These are phyloP conservation scores for Todiramphus saurophagus DNA, from an alignment of 2,113 vertebrate species.

Conservation along the genomic window DNA sequence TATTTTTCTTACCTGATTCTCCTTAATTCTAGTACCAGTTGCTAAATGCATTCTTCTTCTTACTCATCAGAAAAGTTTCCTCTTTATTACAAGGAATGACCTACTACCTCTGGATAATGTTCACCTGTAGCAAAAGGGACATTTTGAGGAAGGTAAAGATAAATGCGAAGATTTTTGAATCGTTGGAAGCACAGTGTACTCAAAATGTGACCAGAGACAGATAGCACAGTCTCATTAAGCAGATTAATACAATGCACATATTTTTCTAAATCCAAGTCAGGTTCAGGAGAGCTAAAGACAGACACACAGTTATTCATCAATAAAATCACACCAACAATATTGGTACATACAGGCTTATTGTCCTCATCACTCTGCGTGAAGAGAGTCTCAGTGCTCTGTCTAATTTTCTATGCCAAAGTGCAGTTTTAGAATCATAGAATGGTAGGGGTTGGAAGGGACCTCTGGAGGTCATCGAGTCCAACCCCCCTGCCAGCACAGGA, in stretches of 20 bases:
- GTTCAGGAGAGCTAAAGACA: background rate
- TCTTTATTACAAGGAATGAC: background rate
- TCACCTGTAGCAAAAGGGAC: background rate
- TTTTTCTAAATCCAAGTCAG: background rate
- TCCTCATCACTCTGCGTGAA: background rate
- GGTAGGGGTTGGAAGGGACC: no score
- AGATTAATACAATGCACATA: background rate
- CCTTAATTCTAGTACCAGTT: background rate
- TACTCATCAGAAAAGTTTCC: background rate
- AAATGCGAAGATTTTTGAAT: background rate
- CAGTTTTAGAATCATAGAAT: background rate
- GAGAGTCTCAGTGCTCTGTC: background rate
- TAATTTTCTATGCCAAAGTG: background rate
- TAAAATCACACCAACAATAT: background rate
- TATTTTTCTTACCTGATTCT: background rate
- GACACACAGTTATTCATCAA: background rate
- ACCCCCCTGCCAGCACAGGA: no score
- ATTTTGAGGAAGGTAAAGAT: background rate
- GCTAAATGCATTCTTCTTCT: background rate
- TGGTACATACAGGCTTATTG: fast-evolving
- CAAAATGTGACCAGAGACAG: background rate
- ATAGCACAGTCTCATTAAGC: background rate
- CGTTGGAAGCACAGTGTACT: background rate
- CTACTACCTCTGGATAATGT: background rate
- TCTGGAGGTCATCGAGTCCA: no score